phyloP scores from a whole-genome alignment of 2,888 invertebrate species.

The Agriopis aurantiaria region DNA sequence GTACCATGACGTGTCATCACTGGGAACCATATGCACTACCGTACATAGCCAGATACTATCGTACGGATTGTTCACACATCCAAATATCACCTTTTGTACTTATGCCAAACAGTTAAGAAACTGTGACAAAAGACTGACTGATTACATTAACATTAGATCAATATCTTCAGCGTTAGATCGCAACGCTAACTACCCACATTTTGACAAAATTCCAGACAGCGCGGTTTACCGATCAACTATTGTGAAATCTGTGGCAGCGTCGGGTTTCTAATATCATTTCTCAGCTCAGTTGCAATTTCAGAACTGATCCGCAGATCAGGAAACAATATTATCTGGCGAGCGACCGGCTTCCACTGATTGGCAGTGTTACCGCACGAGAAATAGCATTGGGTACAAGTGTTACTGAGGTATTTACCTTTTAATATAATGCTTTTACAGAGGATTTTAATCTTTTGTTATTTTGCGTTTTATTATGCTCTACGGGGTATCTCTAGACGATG shows the following conservation, averaged over 20 bases:
- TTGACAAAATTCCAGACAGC: slow-evolving; percentile 4
- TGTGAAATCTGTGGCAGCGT: background rate
- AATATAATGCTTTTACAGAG: no score
- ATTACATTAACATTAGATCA: background rate
- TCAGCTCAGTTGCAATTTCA: background rate
- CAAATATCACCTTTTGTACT: no score
- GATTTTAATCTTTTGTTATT: background rate
- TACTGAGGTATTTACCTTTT: no score
- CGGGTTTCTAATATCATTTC: slow-evolving; percentile 18
- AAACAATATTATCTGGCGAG: slow-evolving; percentile 11
- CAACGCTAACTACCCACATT: background rate
- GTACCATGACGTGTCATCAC: no score
- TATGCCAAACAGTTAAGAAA: no score
- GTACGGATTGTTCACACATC: no score
- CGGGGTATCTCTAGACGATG: no score
- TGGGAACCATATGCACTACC: no score
- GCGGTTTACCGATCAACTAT: slow-evolving; percentile 1
- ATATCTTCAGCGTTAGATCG: background rate
- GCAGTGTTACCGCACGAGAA: background rate
- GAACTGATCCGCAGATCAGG: slow-evolving; percentile 6
- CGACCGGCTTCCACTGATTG: slow-evolving; percentile 8
- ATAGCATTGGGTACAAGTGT: no score
- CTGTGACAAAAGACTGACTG: no score
- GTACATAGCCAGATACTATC: no score
- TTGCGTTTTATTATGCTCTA: no score